Evolutionary conservation across 2,888 invertebrate species (phyloP), one percentile per base, ranked within the genome.

Genomic region (Drosophila peninsularis): DNA sequence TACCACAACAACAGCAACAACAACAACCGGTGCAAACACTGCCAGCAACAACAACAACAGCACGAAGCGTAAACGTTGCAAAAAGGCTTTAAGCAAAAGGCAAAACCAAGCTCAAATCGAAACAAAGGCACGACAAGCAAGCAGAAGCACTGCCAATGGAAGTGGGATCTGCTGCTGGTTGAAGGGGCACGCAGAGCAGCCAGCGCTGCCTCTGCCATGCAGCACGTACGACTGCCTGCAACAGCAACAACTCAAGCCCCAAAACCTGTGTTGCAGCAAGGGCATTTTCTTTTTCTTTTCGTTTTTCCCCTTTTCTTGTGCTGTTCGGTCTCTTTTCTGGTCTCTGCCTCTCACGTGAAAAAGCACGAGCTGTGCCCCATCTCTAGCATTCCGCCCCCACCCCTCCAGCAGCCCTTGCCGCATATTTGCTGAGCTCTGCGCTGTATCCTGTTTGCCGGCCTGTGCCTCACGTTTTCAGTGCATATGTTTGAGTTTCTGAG

Each of bases 31-130:
- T 80, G 78, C 75, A 76, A 82, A 75, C 78, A 80, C 71, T 54
- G 75, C 58, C 54, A 27, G 1, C 27, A 67, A 68, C 66, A 61
- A 74, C 75, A 78, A 9, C 30, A 67, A 68, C 66, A 57, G 72
- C 75, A 78, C 74, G 73, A 76, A 82, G 75, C 76, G 80, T 85
- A 85, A 87, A 84, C 88, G 83, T 77, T 83, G 86, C 83, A 83
- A 81, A 77, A 81, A 74, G 71, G 80, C 78, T 77, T 78, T 70
- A 66, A 83, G 79, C 79, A 75, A 78, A 70, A 81, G 66, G 73
- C 71, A 67, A 84, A 84, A 70, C 75, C 62, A 62, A 70, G 73
- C 77, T 62, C 71, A 64, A 68, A 66, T 79, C 83, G 86, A 84
- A 83, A 84, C 83, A 84, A 84, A 84, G 83, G 86, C 86, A 62